These are phyloP conservation scores for Pogonus chalceus DNA, from an alignment of 1,140 invertebrate genomes.

Conservation along the genomic window DNA sequence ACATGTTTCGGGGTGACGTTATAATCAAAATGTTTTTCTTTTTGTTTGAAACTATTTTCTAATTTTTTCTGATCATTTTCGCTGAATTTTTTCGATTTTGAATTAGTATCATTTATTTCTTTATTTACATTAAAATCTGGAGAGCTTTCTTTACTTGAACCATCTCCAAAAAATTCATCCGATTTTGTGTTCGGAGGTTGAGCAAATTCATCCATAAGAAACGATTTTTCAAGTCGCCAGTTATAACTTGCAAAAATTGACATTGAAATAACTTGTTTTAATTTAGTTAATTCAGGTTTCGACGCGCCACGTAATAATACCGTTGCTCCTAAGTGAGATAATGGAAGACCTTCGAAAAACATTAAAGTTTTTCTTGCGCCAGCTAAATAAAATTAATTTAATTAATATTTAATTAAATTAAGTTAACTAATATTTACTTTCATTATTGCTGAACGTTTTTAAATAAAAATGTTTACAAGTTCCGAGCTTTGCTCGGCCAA, in stretches of 20 bases:
- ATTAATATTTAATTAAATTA: background rate
- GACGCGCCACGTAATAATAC: conserved; percentile 75
- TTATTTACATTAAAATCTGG: conserved; percentile 17
- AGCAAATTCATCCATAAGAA: conserved; percentile 60
- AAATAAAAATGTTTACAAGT: conserved; percentile 81
- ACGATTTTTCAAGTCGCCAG: conserved; percentile 82
- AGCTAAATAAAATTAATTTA: conserved; percentile 34
- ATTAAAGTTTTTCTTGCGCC: conserved; percentile 70
- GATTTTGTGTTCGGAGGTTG: conserved; percentile 34
- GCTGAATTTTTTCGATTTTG: conserved; percentile 17
- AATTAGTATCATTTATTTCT: conserved; percentile 4
- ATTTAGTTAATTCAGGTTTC: conserved; percentile 61
- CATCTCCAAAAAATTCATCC: conserved; percentile 32
- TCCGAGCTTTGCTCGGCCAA: conserved; percentile 73
- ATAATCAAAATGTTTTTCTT: background rate
- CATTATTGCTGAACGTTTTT: conserved; percentile 45
- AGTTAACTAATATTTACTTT: conserved; percentile 32
- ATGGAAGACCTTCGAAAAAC: conserved; percentile 86
- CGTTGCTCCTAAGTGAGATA: conserved; percentile 77
- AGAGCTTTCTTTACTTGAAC: conserved; percentile 23
- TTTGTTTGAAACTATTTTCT: background rate
- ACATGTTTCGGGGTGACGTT: conserved; percentile 13
- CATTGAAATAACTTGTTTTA: conserved; percentile 73
- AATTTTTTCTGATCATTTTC: background rate
- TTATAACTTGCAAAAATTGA: conserved; percentile 85